Evolutionary conservation across 2,888 invertebrate species (phyloP), one percentile per base, ranked within the genome.

Genomic region (Spilosoma lubricipeda): DNA sequence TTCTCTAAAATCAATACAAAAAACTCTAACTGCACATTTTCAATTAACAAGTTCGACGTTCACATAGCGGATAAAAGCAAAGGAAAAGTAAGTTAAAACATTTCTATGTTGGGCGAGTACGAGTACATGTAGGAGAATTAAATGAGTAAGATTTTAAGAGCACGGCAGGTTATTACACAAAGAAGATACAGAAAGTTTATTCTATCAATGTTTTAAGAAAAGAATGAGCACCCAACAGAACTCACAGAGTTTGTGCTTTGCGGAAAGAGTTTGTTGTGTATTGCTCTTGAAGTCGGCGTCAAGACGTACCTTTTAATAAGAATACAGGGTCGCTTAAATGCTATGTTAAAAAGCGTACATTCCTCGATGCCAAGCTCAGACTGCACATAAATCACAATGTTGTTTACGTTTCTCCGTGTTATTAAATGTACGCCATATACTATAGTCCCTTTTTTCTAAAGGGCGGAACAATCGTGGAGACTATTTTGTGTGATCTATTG

Each of bases 1-100:
- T 73, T 80, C 71, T 79, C 56, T 75, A 76, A 77, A 85, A 79
- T 78, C 83, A 76, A 80, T 77, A 80, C 79, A 81, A 77, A 78
- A 79, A 73, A 72, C 66, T 77, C 76, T 79, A 77, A 81, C 77
- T 81, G 77, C 81, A 83, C 78, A 83, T 77, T 83, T 85, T 75
- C 83, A 85, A 83, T 83, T 83, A 85, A 78, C 74, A 79, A 79
- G 72, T 83, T 76, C 68, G 75, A 72, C 66, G 69, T 72, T 59
- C 72, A 65, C 52, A 82, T 77, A 72, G 75, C 68, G 76, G 72
- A 75, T 79, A 74, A 75, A 77, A 48, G 71, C n/a, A 42, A 71
- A 36, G 70, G 74, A 70, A 80, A 80, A 77, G 74, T 80, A 85
- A 83, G 74, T 80, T 84, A 59, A 36, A 70, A 82, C 76, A 77